These are phyloP conservation scores for Amphilophus citrinellus DNA, from an alignment of 2,113 vertebrate species.

Conservation along the genomic window DNA sequence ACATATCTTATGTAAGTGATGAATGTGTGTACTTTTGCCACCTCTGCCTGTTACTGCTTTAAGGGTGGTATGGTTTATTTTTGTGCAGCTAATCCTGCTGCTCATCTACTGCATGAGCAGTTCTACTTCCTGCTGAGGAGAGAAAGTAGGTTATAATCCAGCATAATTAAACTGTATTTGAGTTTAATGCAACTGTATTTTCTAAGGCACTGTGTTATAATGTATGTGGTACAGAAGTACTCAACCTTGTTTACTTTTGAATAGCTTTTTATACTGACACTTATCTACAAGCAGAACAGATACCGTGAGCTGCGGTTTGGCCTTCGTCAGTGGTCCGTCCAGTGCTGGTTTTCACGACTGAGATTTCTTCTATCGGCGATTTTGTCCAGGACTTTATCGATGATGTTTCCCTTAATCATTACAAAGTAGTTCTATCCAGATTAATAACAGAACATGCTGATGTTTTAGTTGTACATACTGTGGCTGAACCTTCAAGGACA, in stretches of 20 bases:
- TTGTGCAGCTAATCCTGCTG: conserved; percentile 39
- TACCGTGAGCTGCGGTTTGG: no score
- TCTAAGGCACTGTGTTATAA: not conserved
- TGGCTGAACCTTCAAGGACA: no score
- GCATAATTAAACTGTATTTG: not conserved
- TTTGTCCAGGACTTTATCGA: no score
- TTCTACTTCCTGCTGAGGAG: conserved; percentile 44
- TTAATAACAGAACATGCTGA: no score
- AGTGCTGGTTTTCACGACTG: no score
- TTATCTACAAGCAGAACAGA: no score
- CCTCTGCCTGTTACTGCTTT: not conserved
- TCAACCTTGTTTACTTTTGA: not conserved
- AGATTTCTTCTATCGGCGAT: no score
- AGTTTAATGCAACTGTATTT: not conserved
- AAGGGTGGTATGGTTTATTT: conserved; percentile 37
- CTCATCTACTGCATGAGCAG: not conserved
- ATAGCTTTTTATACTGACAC: no score
- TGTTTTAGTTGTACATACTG: no score
- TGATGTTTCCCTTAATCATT: no score
- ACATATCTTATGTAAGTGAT: not conserved
- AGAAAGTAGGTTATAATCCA: conserved; percentile 27
- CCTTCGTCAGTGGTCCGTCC: no score
- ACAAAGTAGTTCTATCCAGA: no score
- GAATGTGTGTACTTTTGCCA: not conserved
- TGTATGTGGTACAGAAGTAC: not conserved